phyloP scores from a whole-genome alignment of 64 coral and sea anemone genomes.

The Orbicella faveolata region DNA sequence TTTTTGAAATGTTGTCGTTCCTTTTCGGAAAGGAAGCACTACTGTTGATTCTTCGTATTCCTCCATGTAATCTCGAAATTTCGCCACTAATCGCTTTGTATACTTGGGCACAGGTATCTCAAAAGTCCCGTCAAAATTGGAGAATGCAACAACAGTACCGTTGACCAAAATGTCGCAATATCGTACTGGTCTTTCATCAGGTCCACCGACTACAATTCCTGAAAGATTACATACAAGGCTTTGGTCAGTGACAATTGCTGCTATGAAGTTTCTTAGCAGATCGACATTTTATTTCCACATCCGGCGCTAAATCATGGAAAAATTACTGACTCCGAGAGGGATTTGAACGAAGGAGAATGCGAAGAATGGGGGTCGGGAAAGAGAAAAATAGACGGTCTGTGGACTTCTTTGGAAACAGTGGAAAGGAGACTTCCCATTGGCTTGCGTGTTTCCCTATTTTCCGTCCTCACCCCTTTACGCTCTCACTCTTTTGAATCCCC shows the following conservation, averaged over 20 bases:
- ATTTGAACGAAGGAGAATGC: too few species aligned
- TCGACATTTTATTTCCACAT: too few species aligned
- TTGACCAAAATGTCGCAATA: constrained; percentile 1
- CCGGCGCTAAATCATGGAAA: too few species aligned
- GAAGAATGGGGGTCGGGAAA: too few species aligned
- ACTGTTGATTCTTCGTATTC: neutral
- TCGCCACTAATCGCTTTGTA: neutral
- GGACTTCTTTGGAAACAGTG: too few species aligned
- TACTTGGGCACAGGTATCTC: neutral
- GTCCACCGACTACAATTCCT: neutral
- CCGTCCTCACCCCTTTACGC: too few species aligned
- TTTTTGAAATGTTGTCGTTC: neutral
- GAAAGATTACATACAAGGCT: neutral
- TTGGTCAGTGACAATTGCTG: neutral
- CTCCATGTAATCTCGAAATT: neutral
- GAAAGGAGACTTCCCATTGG: too few species aligned
- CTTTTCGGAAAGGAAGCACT: neutral
- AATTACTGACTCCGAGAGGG: too few species aligned
- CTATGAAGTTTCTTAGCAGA: neutral
- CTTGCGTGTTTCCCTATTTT: too few species aligned
- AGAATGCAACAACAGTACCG: neutral
- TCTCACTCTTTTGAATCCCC: too few species aligned
- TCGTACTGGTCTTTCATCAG: neutral
- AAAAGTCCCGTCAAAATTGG: neutral
- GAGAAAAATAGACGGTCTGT: too few species aligned